Conservation (phyloP, 2,797 vertebrate species). For the Jordanella pulchra region DNA sequence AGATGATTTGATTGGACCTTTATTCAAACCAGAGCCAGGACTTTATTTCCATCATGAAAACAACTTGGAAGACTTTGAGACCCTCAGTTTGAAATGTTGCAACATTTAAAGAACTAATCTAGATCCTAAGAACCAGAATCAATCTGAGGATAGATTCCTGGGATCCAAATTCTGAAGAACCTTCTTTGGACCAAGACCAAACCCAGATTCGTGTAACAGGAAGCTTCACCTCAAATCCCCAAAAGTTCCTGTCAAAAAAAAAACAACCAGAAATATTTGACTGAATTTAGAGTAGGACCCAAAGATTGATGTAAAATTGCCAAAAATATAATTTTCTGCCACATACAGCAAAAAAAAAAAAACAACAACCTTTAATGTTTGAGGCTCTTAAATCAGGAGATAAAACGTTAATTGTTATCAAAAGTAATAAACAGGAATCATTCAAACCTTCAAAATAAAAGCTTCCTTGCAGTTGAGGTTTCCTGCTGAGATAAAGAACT, state of each 20-base stretch:
- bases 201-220: neutral
- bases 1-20: conserved; percentile 14
- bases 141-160: neutral
- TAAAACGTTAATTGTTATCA: too few relatives aligned
- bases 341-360: too few relatives aligned
- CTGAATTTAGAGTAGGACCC: neutral
- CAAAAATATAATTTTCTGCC: neutral
- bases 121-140: neutral
- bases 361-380: too few relatives aligned
- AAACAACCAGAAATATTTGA: too few relatives aligned
- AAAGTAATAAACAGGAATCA: too few relatives aligned
- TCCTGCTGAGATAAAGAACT: neutral
- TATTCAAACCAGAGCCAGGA: neutral
- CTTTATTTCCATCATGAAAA: neutral
- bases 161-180: neutral
- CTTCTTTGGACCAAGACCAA: neutral
- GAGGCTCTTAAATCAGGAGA: too few relatives aligned
- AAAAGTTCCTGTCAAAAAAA: neutral
- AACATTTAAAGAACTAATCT: neutral
- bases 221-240: neutral
- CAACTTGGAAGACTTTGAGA: neutral
- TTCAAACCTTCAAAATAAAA: neutral
- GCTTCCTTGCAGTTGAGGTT: neutral
- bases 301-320: neutral
- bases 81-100: neutral